Evolutionary conservation across 2,797 vertebrate species (phyloP).

Genomic region (Sciurus carolinensis): DNA sequence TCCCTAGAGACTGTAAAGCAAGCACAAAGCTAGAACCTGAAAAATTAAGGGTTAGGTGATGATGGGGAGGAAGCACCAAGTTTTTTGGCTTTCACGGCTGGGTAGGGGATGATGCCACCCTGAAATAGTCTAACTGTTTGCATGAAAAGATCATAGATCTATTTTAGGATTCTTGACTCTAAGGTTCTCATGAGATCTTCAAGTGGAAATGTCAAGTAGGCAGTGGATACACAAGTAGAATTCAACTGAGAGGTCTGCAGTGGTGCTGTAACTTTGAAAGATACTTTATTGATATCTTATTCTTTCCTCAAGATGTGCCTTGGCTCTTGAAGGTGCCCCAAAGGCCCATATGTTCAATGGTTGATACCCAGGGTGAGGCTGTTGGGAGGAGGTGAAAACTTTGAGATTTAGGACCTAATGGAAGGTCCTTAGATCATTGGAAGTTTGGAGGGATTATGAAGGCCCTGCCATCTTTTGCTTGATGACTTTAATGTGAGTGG

Average conservation of each 20-base stretch:
- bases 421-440: neutral
- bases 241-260: neutral
- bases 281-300: neutral
- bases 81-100: neutral
- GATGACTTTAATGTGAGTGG: too few relatives aligned
- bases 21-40: neutral
- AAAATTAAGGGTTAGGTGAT: neutral
- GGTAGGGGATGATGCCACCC: rapidly evolving
- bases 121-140: neutral
- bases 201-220: too few relatives aligned
- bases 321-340: neutral
- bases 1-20: neutral
- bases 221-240: neutral
- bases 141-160: neutral
- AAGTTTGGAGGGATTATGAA: neutral
- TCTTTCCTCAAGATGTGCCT: neutral
- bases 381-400: neutral
- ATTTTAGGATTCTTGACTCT: neutral
- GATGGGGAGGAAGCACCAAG: neutral
- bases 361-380: neutral
- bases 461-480: neutral
- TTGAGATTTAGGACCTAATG: too few relatives aligned
- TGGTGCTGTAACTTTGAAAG: neutral
- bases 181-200: neutral
- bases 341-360: neutral